Conservation (phyloP, 2,888 invertebrate species). For the Lasioglossum marginatum region DNA sequence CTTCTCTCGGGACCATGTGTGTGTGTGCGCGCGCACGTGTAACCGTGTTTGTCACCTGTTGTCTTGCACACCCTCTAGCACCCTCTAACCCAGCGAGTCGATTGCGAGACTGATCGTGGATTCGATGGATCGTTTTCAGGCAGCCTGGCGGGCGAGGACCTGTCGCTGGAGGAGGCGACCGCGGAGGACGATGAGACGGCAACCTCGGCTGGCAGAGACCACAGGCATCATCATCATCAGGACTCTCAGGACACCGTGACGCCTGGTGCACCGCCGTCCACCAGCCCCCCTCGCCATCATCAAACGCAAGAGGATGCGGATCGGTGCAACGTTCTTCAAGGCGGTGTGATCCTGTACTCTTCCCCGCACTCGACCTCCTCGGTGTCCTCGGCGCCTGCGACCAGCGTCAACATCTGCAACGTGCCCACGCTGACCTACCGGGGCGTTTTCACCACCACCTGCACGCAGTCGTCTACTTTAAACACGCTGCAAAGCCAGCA, state of each 20-base stretch:
- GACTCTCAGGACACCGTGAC: constrained; percentile 72
- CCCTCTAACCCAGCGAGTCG: background rate
- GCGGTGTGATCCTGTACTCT: constrained; percentile 82
- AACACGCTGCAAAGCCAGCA: constrained; percentile 86
- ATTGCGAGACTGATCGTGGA: constrained; percentile 54
- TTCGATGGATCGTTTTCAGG: constrained; percentile 86
- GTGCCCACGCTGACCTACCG: constrained; percentile 86
- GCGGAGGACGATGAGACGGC: constrained; percentile 84
- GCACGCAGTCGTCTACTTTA: constrained; percentile 89
- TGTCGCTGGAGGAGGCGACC: constrained; percentile 88
- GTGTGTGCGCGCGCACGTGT: constrained; percentile 7
- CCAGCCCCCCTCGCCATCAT: constrained; percentile 79
- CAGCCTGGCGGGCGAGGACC: constrained; percentile 92
- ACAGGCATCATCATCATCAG: constrained; percentile 83
- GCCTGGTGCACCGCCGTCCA: constrained; percentile 69
- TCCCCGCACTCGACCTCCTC: constrained; percentile 78
- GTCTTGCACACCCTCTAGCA: background rate
- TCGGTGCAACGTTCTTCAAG: constrained; percentile 81
- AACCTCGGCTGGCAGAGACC: constrained; percentile 82
- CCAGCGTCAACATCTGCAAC: constrained; percentile 85
- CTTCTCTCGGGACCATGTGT: background rate
- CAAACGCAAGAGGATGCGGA: constrained; percentile 79
- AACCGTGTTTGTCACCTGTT: constrained; percentile 7
- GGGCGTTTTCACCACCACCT: constrained; percentile 90
- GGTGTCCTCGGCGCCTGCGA: constrained; percentile 75